Percentiles rank a stretch among this genome's conserved stretches.
Evolutionary conservation across 1,140 invertebrate species (phyloP).

Genomic region (Catajapyx aquilonaris): DNA sequence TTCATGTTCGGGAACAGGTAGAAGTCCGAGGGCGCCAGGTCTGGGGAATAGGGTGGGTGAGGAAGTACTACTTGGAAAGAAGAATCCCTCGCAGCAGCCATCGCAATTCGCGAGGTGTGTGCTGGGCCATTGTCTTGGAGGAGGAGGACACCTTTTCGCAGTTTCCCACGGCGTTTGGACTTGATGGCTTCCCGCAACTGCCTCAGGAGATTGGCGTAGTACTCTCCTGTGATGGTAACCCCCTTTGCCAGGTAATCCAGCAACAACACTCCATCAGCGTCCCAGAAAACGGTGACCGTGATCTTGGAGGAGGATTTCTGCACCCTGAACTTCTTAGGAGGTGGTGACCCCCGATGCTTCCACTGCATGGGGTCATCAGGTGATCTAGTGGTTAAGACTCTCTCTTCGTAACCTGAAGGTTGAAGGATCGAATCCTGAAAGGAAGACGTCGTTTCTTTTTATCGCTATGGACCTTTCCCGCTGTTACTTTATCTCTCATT

Average conservation of each 20-base stretch:
- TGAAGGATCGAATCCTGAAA: too few relatives aligned
- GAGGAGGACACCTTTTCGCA: background rate
- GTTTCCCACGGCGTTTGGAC: background rate
- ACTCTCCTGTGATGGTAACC: background rate
- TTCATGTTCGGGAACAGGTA: too few relatives aligned
- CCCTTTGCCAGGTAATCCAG: conserved; percentile 4
- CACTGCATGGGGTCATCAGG: conserved; percentile 9
- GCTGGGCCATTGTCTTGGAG: conserved; percentile 7
- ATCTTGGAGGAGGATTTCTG: conserved; percentile 6
- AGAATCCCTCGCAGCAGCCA: conserved; percentile 14
- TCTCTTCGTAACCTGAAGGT: too few relatives aligned
- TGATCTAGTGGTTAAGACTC: too few relatives aligned
- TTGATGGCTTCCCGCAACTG: background rate
- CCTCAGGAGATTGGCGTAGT: conserved; percentile 1
- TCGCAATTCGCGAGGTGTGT: conserved; percentile 15
- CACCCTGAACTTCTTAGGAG: conserved; percentile 5
- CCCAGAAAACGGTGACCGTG: conserved; percentile 10
- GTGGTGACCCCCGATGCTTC: conserved; percentile 2
- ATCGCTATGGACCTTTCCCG: too few relatives aligned
- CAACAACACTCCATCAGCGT: conserved; percentile 5
- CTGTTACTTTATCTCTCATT: too few relatives aligned
- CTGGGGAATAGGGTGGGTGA: conserved; percentile 22
- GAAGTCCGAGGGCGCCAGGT: conserved; percentile 21
- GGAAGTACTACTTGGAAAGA: conserved; percentile 23
- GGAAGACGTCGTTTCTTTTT: too few relatives aligned